phyloP scores from a whole-genome alignment of 2,888 invertebrate genomes.

The Clepsis dumicolana region DNA sequence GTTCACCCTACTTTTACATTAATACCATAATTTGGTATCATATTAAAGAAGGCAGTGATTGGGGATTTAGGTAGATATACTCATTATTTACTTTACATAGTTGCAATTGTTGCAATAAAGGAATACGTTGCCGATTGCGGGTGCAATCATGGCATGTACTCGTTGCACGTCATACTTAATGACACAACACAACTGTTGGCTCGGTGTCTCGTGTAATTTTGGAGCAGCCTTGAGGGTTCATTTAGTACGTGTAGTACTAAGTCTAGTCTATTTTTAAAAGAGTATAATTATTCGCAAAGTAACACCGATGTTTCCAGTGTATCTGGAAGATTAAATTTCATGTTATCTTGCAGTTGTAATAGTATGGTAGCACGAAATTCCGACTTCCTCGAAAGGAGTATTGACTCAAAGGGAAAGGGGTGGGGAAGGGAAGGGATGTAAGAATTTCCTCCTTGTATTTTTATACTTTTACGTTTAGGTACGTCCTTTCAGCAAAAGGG shows the following conservation, averaged over 20 bases:
- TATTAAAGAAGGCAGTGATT: too few relatives aligned
- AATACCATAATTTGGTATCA: too few relatives aligned
- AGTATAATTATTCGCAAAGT: conserved; percentile 19
- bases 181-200: conserved; percentile 51
- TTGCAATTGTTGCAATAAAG: too few relatives aligned
- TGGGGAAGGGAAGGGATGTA: too few relatives aligned
- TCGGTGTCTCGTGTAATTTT: conserved; percentile 46
- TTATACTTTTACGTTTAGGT: conserved; percentile 6
- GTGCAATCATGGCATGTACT: not conserved
- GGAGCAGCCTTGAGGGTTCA: conserved; percentile 59
- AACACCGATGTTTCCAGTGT: not conserved
- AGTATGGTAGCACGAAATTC: not conserved
- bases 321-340: not conserved
- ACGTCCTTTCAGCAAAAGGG: conserved; percentile 25
- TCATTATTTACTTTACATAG: too few relatives aligned
- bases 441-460: conserved; percentile 4
- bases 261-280: conserved; percentile 39
- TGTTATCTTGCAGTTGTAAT: too few relatives aligned
- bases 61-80: too few relatives aligned
- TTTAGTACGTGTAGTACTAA: conserved; percentile 48
- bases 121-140: not conserved
- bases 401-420: not conserved
- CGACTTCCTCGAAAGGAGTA: not conserved
- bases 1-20: too few relatives aligned
- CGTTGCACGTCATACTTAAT: conserved; percentile 19